These are phyloP conservation scores for Triplophysa rosa DNA, from an alignment of 2,113 vertebrate species.

Conservation along the genomic window DNA sequence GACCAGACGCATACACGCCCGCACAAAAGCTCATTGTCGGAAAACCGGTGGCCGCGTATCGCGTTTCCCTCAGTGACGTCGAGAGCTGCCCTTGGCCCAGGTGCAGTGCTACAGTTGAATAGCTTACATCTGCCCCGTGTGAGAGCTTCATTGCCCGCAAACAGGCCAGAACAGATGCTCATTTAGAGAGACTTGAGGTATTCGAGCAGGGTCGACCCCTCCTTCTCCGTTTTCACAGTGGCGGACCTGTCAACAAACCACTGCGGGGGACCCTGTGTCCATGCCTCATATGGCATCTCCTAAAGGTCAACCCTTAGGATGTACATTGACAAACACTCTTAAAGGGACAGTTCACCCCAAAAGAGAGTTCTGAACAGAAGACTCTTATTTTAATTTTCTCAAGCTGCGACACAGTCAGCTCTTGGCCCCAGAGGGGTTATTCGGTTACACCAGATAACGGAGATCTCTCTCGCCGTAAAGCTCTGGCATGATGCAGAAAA, in stretches of 20 bases:
- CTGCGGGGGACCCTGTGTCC: conserved; percentile 35
- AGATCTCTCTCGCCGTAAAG: conserved; percentile 1
- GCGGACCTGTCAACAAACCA: conserved; percentile 61
- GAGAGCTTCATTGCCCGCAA: not conserved
- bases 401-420: not conserved
- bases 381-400: conserved; percentile 24
- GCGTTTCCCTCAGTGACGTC: conserved; percentile 54
- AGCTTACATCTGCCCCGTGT: conserved; percentile 35
- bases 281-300: conserved; percentile 30
- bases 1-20: conserved; percentile 14
- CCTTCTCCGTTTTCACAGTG: conserved; percentile 47
- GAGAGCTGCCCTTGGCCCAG: conserved; percentile 49
- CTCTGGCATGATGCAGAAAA: not conserved
- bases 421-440: conserved; percentile 54
- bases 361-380: too few species aligned
- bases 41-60: conserved; percentile 44
- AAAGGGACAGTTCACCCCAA: conserved; percentile 10
- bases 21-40: conserved; percentile 56
- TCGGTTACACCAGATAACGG: conserved; percentile 71
- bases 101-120: conserved; percentile 40
- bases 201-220: conserved; percentile 1
- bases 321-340: conserved; percentile 24
- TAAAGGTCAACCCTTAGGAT: conserved; percentile 43
- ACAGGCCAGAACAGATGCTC: conserved; percentile 11
- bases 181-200: conserved; percentile 18